Evolutionary conservation across 2,797 vertebrate genomes (phyloP).

Genomic region (Enteromius mattozi): DNA sequence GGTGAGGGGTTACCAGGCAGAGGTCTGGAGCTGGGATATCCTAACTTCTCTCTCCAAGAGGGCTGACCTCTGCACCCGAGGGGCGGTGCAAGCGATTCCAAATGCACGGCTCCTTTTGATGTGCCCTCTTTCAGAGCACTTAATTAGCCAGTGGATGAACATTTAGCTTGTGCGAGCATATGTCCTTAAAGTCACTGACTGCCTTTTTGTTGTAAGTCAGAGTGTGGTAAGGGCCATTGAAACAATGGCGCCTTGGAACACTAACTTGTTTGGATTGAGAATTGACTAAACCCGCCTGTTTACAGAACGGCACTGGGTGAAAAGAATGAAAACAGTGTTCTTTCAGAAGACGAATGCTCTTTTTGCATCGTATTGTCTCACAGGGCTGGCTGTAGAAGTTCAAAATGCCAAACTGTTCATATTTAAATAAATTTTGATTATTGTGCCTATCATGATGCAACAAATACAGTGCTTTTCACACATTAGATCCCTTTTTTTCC

Average conservation of each 20-base stretch:
- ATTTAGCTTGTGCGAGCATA: conserved; percentile 79
- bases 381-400: conserved; percentile 4
- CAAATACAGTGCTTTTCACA: neutral
- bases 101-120: conserved; percentile 79
- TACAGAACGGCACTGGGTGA: conserved; percentile 21
- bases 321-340: conserved; percentile 40
- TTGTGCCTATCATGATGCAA: neutral
- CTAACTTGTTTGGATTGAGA: conserved; percentile 77
- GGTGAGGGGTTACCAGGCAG: conserved; percentile 82
- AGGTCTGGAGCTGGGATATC: conserved; percentile 77
- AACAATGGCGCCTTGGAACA: conserved; percentile 77
- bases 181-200: conserved; percentile 76
- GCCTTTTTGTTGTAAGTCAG: conserved; percentile 65
- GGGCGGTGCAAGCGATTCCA: conserved; percentile 73
- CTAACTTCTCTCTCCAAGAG: conserved; percentile 79
- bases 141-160: conserved; percentile 85
- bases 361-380: conserved; percentile 17
- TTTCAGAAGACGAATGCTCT: conserved; percentile 32
- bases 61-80: conserved; percentile 79
- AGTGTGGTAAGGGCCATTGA: conserved; percentile 77
- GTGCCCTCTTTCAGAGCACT: conserved; percentile 78
- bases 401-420: conserved; percentile 5
- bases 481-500: neutral
- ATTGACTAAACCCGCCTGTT: conserved; percentile 64
- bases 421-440: neutral